phyloP scores from a whole-genome alignment of 2,888 invertebrate genomes.

The Eurytoma californica region DNA sequence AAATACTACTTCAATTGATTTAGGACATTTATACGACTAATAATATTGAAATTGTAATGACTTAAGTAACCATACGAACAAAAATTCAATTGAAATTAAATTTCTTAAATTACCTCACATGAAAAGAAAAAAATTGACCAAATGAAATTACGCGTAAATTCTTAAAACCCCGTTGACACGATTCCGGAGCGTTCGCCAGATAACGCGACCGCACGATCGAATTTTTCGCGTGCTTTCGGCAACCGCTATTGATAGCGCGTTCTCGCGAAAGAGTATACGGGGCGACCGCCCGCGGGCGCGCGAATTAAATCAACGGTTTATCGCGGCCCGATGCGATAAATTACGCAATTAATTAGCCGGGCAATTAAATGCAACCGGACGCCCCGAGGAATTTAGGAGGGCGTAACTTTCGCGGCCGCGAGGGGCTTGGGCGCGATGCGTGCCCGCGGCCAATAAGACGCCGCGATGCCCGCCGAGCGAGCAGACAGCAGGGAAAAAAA shows the following conservation, averaged over 20 bases:
- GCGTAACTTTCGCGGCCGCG: slow-evolving; percentile 61
- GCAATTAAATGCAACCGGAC: slow-evolving; percentile 72
- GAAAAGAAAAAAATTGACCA: no score
- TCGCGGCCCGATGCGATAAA: slow-evolving; percentile 68
- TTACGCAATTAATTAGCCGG: slow-evolving; percentile 71
- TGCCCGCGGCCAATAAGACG: slow-evolving; percentile 67
- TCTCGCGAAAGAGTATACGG: background rate
- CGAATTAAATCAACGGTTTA: slow-evolving; percentile 70
- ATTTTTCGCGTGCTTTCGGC: no score
- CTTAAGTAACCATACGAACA: no score
- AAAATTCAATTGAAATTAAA: no score
- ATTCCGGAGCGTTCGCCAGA: background rate
- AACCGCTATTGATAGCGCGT: no score
- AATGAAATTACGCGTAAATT: no score
- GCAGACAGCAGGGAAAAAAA: background rate
- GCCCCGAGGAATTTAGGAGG: slow-evolving; percentile 67
- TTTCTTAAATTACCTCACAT: no score
- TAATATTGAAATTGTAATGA: no score
- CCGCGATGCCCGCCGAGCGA: slow-evolving; percentile 10
- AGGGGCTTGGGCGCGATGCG: slow-evolving; percentile 62
- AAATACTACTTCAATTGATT: no score
- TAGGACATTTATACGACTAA: no score
- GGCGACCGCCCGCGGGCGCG: background rate
- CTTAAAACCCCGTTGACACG: no score
- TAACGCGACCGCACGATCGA: background rate